phyloP scores from a whole-genome alignment of 2,113 vertebrate genomes.

The Ursus arctos region DNA sequence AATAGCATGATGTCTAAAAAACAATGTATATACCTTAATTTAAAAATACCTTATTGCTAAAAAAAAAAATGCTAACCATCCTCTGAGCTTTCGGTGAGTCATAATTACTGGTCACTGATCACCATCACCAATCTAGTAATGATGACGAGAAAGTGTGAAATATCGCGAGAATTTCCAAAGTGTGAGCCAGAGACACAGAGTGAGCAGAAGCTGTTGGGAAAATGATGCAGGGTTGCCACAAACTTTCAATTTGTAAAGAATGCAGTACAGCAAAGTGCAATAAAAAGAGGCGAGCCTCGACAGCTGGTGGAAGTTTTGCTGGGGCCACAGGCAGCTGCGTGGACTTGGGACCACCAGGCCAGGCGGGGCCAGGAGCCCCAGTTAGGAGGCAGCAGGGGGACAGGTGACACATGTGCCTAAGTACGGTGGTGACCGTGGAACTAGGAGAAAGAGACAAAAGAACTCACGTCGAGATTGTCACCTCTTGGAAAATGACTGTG shows the following conservation, averaged over 20 bases:
- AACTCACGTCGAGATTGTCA: neutral
- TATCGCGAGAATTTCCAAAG: neutral
- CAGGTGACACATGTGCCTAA: neutral
- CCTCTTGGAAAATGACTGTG: fast-evolving
- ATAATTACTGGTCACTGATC: neutral
- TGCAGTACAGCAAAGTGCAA: neutral
- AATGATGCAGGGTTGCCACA: neutral
- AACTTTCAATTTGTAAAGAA: neutral
- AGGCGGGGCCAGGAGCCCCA: too few species aligned
- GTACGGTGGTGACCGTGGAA: neutral
- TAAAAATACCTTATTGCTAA: neutral
- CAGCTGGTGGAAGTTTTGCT: neutral
- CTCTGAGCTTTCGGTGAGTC: neutral
- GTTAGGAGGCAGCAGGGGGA: neutral
- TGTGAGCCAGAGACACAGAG: neutral
- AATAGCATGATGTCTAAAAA: neutral
- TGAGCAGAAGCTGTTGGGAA: neutral
- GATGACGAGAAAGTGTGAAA: too few species aligned
- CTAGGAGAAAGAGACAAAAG: neutral
- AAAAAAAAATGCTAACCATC: neutral
- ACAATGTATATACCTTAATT: neutral
- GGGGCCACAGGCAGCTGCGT: neutral
- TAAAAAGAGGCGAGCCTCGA: neutral
- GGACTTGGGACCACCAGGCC: too few species aligned
- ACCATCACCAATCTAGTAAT: neutral